phyloP scores from a whole-genome alignment of 2,113 vertebrate genomes.

The Sigmodon hispidus region DNA sequence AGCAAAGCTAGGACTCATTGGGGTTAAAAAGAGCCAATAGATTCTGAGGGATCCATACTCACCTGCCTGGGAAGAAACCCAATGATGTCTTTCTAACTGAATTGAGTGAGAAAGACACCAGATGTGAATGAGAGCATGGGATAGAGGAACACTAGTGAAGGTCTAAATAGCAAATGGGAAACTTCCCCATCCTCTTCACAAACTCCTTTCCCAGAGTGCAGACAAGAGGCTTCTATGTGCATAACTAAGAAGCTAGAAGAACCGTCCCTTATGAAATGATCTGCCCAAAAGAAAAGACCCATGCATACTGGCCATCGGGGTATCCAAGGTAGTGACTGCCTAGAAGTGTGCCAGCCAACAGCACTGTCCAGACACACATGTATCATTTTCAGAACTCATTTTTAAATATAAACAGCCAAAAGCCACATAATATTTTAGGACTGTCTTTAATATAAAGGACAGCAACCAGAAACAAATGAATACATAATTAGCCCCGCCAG shows the following conservation, averaged over 20 bases:
- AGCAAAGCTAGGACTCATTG: neutral
- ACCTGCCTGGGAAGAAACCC: neutral
- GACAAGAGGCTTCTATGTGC: neutral
- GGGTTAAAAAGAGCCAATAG: neutral
- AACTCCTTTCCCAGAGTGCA: neutral
- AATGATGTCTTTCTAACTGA: neutral
- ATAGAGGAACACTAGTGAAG: neutral
- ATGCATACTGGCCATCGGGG: neutral
- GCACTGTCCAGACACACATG: neutral
- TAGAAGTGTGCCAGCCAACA: neutral
- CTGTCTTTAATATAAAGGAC: constrained; percentile 21
- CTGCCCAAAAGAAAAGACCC: neutral
- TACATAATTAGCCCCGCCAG: neutral
- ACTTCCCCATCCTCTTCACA: neutral
- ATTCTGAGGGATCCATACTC: neutral
- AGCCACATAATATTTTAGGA: neutral
- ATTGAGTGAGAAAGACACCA: neutral
- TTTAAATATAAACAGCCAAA: neutral
- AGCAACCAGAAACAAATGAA: constrained; percentile 13
- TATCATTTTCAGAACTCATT: neutral
- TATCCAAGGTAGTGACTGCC: neutral
- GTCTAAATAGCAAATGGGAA: neutral
- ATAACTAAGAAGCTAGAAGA: neutral
- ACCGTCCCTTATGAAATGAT: neutral
- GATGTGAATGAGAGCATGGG: neutral